Evolutionary conservation across 1,140 invertebrate species (phyloP), one percentile per base, ranked within the genome.

Genomic region (Phymorhynchus buccinoides): DNA sequence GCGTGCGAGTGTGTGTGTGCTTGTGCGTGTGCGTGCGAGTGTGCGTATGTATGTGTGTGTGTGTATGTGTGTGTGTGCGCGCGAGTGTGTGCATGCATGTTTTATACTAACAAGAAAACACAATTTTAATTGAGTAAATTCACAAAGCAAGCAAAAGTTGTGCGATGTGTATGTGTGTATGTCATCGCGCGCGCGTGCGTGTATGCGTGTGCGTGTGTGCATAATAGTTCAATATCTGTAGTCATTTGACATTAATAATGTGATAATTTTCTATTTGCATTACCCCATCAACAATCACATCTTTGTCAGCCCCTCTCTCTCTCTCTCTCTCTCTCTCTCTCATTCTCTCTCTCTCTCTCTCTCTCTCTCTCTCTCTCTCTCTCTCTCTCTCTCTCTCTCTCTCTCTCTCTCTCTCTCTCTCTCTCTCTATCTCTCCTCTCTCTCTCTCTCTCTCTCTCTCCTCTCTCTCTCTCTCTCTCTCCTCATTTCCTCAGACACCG

Each of bases 11-110:
- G 66, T 68, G 66, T 68, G 66, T 48, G 37, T 18, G 41, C 12
- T 0, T 1, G 39, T 48, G 41, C 27, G 41, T 44, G 77, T 42
- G 77, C n/a, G 41, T 39, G 35, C 39, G 35, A 18, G 35, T 78
- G 14, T 42, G 66, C 66, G 66, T 48, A 16, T n/a, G 41, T 30
- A 1, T 6, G 39, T 48, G 41, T 44, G 41, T 44, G 77, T 42
- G 77, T 56, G 44, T 80, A 30, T 62, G 71, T 75, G 71, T 75
- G 71, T 75, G 71, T 75, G 71, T 35, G 42, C 4, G 48, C 6
- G 14, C 1, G 44, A 2, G 48, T 42, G 41, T 44, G 77, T 41
- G 77, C n/a, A 27, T 79, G 41, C 27, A 12, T 30, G 12, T 73
- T 73, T 7, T 30, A 73, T 1, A n/a, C n/a, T n/a, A n/a, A n/a